Percentiles rank a stretch among this genome's conserved stretches.
These are phyloP conservation scores for Agriopis leucophaearia DNA, from an alignment of 2,888 invertebrate species.

Conservation along the genomic window DNA sequence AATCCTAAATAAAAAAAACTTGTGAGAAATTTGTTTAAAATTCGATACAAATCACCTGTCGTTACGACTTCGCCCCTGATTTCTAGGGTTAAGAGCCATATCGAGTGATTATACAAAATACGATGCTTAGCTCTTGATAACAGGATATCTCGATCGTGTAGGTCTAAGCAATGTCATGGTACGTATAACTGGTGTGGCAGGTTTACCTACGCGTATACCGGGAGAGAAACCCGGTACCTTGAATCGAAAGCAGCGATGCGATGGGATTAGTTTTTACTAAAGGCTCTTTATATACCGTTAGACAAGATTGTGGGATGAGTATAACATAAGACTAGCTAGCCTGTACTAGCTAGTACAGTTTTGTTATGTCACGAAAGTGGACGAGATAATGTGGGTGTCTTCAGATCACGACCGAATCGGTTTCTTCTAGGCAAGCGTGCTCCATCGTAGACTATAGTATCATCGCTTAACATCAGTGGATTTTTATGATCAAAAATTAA, in stretches of 20 bases:
- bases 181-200: slow-evolving; percentile 62
- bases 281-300: slow-evolving; percentile 27
- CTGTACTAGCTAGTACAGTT: not conserved
- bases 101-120: not conserved
- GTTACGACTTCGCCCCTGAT: not conserved
- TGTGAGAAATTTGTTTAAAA: not conserved
- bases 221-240: slow-evolving; percentile 64
- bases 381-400: too few species aligned
- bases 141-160: slow-evolving; percentile 20
- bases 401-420: too few species aligned
- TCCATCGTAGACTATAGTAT: too few species aligned
- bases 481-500: too few species aligned
- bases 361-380: not conserved
- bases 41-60: not conserved
- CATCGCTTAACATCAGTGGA: too few species aligned
- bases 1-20: too few species aligned
- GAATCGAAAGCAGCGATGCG: slow-evolving; percentile 43
- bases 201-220: slow-evolving; percentile 49
- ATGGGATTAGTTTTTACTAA: slow-evolving; percentile 42
- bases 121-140: slow-evolving; percentile 4
- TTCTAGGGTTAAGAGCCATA: not conserved
- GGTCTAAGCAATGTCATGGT: slow-evolving; percentile 57
- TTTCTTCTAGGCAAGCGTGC: too few species aligned
- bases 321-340: too few species aligned
- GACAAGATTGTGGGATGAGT: not conserved